phyloP scores from a whole-genome alignment of 2,113 vertebrate species.

The Raja brachyura region DNA sequence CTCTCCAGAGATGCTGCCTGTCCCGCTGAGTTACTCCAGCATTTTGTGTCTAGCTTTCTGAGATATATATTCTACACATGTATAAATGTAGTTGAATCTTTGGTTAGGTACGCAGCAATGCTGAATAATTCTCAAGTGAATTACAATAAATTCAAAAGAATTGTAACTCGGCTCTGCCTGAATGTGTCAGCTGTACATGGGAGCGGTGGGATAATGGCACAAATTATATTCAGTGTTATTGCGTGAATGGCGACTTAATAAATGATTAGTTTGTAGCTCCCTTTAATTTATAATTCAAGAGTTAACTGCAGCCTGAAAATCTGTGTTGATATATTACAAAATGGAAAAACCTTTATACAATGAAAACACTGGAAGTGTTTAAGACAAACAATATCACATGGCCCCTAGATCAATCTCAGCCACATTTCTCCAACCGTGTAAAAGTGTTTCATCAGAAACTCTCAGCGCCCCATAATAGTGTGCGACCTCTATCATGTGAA shows the following conservation, averaged over 20 bases:
- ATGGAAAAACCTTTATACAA: background rate
- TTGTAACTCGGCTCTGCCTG: background rate
- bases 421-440: conserved; percentile 23
- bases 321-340: background rate
- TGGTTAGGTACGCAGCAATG: background rate
- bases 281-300: background rate
- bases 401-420: background rate
- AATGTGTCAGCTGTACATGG: background rate
- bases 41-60: background rate
- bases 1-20: no score
- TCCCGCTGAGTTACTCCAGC: no score
- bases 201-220: background rate
- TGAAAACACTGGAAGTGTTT: background rate
- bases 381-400: conserved; percentile 27
- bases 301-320: background rate
- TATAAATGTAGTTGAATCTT: background rate
- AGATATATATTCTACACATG: background rate
- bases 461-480: background rate
- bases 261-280: background rate
- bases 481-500: conserved; percentile 21
- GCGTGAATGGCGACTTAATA: background rate
- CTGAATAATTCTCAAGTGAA: background rate
- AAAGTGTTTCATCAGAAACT: background rate
- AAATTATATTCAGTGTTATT: background rate
- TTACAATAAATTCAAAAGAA: background rate